Evolutionary conservation across 2,888 invertebrate genomes (phyloP), one percentile per base, ranked within the genome.

Genomic region (Coelinius sp.): DNA sequence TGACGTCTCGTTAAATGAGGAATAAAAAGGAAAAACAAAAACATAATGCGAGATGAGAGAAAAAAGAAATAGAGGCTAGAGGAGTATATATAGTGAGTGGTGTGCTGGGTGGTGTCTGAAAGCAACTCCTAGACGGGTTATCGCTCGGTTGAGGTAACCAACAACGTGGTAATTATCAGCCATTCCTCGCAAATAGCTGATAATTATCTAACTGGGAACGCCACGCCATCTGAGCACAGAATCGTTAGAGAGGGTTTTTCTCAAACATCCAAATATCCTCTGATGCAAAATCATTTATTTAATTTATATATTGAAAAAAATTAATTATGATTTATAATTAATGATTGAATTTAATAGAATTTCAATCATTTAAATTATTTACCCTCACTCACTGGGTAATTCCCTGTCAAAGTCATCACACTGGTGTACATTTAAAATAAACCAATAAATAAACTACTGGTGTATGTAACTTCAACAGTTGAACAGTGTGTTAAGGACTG

Each of bases 151-250:
- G 70, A 64, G 75, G 83, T 85, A 84, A 79, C 81, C 82, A 85
- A 85, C 84, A 86, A 86, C 85, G 84, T 85, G 82, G 87, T 87
- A 87, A 87, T 87, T 87, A 87, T 87, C 86, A 87, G 84, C 86
- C 87, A 86, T 87, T 87, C 86, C 86, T 87, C 81, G 86, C 87
- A 87, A 87, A 87, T 87, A 87, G 87, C 86, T 84, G 87, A 87
- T 86, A 87, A 87, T 87, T 87, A 87, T 86, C 85, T 85, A 82
- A n/a, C 84, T 82, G 81, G 80, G 86, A 85, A 85, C 82, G 83
- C 83, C 82, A 83, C 84, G 83, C 84, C 84, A 83, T 85, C 82
- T 80, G 79, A 79, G 79, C 82, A 82, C 78, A 80, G 82, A 83
- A 83, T 82, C 79, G 79, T 77, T 76, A 24, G 17, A 59, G 59